Percentiles rank a stretch among this genome's conserved stretches.
These are phyloP conservation scores for Orchesellides sinensis DNA, from an alignment of 2,888 invertebrate species.

Conservation along the genomic window DNA sequence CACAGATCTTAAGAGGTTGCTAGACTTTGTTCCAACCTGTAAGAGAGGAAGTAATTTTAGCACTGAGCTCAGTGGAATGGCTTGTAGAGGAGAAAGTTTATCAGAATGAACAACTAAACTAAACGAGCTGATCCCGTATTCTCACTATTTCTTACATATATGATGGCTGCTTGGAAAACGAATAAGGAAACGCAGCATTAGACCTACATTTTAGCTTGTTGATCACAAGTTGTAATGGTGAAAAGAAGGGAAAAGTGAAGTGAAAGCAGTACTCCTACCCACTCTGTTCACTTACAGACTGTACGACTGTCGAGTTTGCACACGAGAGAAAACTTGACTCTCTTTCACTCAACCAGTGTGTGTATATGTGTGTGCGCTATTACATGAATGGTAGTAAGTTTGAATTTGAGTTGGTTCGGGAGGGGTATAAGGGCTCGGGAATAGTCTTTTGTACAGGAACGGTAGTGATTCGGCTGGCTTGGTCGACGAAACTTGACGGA, in stretches of 20 bases:
- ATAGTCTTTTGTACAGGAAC: constrained; percentile 46
- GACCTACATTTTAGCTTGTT: constrained; percentile 33
- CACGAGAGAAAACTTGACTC: constrained; percentile 62
- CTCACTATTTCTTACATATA: background rate
- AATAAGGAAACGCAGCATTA: background rate
- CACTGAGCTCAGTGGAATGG: constrained; percentile 37
- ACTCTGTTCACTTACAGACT: constrained; percentile 48
- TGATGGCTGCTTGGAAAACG: background rate
- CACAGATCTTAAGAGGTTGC: constrained; percentile 22
- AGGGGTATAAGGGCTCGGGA: constrained; percentile 65
- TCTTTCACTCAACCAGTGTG: constrained; percentile 40
- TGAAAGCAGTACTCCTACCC: constrained; percentile 38
- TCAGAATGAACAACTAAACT: constrained; percentile 2
- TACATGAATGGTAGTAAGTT: constrained; percentile 51
- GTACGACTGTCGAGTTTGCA: constrained; percentile 23
- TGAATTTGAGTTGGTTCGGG: constrained; percentile 42
- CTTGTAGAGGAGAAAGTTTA: constrained; percentile 36
- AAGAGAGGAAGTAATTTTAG: constrained; percentile 50
- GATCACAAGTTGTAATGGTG: constrained; percentile 18
- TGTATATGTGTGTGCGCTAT: constrained; percentile 7
- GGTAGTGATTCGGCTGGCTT: constrained; percentile 58
- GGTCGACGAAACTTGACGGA: constrained; percentile 65
- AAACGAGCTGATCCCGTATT: constrained; percentile 19
- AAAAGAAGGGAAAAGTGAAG: constrained; percentile 30
- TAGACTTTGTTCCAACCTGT: constrained; percentile 42